Evolutionary conservation across 2,797 vertebrate genomes (phyloP).

Genomic region (Euphonia xanthogaster): DNA sequence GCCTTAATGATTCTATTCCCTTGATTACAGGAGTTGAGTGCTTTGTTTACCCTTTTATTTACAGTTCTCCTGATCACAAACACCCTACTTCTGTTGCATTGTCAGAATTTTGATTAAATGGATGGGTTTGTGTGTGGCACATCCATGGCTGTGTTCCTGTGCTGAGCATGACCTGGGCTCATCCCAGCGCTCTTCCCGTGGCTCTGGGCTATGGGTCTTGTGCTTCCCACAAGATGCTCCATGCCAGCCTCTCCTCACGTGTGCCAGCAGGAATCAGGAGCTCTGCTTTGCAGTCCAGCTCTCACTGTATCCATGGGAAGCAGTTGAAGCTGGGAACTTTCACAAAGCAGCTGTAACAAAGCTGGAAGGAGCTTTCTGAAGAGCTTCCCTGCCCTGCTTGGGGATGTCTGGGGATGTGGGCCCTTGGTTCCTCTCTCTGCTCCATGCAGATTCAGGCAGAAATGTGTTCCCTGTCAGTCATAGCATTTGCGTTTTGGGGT

Average conservation of each 20-base stretch:
- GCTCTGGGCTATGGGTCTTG: neutral
- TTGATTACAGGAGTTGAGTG: neutral
- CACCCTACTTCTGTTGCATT: neutral
- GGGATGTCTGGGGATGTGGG: neutral
- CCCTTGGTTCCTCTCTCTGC: neutral
- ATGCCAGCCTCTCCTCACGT: neutral
- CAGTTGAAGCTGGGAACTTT: neutral
- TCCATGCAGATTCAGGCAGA: rapidly evolving
- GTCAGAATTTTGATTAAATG: neutral
- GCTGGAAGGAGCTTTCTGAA: neutral
- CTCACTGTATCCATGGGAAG: neutral
- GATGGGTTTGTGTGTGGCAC: neutral
- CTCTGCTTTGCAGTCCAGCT: neutral
- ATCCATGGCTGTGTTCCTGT: rapidly evolving
- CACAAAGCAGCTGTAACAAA: neutral
- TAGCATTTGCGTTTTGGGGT: rapidly evolving
- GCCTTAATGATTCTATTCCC: neutral
- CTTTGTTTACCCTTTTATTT: neutral
- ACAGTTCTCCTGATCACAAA: neutral
- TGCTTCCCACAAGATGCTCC: slow-evolving; percentile 16
- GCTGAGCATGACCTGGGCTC: neutral
- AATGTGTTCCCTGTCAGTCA: neutral
- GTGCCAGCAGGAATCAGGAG: neutral
- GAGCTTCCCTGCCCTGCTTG: neutral
- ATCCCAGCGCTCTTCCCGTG: rapidly evolving